These are phyloP conservation scores for Lerista edwardsae DNA, from an alignment of 2,797 vertebrate species.

Conservation along the genomic window DNA sequence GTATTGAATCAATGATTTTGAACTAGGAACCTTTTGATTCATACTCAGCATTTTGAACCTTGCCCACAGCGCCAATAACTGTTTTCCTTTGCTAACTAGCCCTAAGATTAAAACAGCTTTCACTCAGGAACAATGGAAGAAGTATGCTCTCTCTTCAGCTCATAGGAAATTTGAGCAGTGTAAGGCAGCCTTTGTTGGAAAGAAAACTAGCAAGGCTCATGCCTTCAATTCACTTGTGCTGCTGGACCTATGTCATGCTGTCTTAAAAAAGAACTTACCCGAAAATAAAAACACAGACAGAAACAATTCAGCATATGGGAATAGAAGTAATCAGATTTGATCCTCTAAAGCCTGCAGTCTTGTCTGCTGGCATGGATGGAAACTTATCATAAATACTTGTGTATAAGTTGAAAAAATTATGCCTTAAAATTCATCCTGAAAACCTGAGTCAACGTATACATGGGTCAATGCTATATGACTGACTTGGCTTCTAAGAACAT, in stretches of 20 bases:
- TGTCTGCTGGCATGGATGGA: neutral
- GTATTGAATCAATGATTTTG: too few relatives aligned
- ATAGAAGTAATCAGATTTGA: neutral
- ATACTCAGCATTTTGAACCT: neutral
- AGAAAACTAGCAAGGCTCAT: neutral
- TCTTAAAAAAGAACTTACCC: neutral
- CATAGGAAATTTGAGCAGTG: neutral
- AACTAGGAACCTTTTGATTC: neutral
- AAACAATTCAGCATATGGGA: neutral
- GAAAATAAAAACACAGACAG: neutral
- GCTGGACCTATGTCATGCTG: too few relatives aligned
- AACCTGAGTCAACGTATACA: too few relatives aligned
- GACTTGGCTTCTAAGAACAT: too few relatives aligned
- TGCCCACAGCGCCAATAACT: neutral
- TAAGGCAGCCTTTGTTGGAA: neutral
- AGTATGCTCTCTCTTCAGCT: neutral
- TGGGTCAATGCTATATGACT: too few relatives aligned
- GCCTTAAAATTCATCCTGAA: too few relatives aligned
- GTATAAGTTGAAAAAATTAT: too few relatives aligned
- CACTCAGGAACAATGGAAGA: neutral
- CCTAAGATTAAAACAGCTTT: neutral
- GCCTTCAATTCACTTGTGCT: neutral
- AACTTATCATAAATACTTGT: too few relatives aligned
- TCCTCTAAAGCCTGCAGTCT: neutral
- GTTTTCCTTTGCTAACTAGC: neutral